A percentile compares a stretch with the other conserved stretches of the same genome.
phyloP scores from a whole-genome alignment of 1,140 invertebrate species.

The Psilanteris sp. region DNA sequence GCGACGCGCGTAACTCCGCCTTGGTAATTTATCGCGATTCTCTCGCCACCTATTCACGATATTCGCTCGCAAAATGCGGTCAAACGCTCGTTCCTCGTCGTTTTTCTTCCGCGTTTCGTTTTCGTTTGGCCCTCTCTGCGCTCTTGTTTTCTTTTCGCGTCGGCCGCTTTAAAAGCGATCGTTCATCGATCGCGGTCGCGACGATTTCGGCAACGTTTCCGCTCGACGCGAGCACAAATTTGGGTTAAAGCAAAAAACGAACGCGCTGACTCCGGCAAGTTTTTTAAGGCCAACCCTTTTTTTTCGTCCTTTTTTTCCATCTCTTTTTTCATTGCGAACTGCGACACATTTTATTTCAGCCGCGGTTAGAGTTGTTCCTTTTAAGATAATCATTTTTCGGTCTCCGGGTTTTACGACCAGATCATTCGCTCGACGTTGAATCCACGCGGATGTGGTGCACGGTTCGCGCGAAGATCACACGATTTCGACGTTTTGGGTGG shows the following conservation, averaged over 20 bases:
- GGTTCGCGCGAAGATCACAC: too few relatives aligned
- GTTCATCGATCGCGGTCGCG: slow-evolving; percentile 18
- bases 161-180: slow-evolving; percentile 9
- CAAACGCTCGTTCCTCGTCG: slow-evolving; percentile 39
- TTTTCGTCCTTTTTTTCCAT: too few relatives aligned
- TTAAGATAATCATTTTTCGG: too few relatives aligned
- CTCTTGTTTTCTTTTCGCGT: slow-evolving; percentile 2
- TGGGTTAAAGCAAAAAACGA: slow-evolving; percentile 11
- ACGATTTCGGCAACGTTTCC: slow-evolving; percentile 10
- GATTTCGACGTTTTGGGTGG: too few relatives aligned
- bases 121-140: slow-evolving; percentile 10
- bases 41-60: slow-evolving; percentile 51
- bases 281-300: neutral
- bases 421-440: too few relatives aligned
- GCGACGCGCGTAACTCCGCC: slow-evolving; percentile 54
- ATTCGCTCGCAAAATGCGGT: slow-evolving; percentile 46
- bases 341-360: too few relatives aligned
- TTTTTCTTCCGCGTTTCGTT: slow-evolving; percentile 39
- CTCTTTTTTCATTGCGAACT: too few relatives aligned
- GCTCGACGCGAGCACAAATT: slow-evolving; percentile 4
- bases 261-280: too few relatives aligned
- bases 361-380: too few relatives aligned
- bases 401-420: too few relatives aligned
- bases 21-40: slow-evolving; percentile 69
- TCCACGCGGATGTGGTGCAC: too few relatives aligned